These are phyloP conservation scores for Oscheius sp. DNA, from an alignment of 2,888 invertebrate species.

Conservation along the genomic window DNA sequence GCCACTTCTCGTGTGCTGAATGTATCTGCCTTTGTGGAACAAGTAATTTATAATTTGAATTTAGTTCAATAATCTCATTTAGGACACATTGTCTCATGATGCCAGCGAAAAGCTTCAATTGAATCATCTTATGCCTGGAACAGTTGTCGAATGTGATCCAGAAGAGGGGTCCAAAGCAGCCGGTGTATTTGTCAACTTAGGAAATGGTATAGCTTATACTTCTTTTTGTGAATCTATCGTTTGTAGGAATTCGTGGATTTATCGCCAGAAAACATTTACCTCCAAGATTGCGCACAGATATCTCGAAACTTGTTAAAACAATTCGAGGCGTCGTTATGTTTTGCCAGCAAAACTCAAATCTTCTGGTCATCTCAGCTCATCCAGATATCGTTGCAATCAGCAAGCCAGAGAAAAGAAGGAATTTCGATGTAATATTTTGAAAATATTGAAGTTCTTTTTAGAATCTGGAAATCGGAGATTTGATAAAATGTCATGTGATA, in stretches of 20 bases:
- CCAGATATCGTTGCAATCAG: slow-evolving; percentile 66
- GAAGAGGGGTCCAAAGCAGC: slow-evolving; percentile 45
- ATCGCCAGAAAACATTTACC: slow-evolving; percentile 61
- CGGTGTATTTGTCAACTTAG: slow-evolving; percentile 59
- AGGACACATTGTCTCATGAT: slow-evolving; percentile 42
- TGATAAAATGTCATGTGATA: slow-evolving; percentile 51
- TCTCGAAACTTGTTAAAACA: slow-evolving; percentile 49
- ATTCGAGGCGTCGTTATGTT: slow-evolving; percentile 61
- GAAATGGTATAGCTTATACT: slow-evolving; percentile 53
- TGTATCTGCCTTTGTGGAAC: slow-evolving; percentile 56
- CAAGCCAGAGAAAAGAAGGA: slow-evolving; percentile 55
- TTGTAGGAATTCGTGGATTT: slow-evolving; percentile 51
- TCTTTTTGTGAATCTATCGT: not conserved
- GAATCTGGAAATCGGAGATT: slow-evolving; percentile 49
- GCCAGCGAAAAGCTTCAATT: slow-evolving; percentile 50
- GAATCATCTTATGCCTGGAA: slow-evolving; percentile 65
- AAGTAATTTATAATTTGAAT: slow-evolving; percentile 20
- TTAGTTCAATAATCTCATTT: not conserved
- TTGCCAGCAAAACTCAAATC: slow-evolving; percentile 59
- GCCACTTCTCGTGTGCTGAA: slow-evolving; percentile 50
- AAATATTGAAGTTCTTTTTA: slow-evolving; percentile 10
- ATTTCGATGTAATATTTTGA: slow-evolving; percentile 41
- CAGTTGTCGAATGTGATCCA: slow-evolving; percentile 61
- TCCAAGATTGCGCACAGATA: slow-evolving; percentile 62
- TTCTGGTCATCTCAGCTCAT: slow-evolving; percentile 65